Conservation (phyloP, 1,140 invertebrate genomes). For the Megalonaias nervosa region DNA sequence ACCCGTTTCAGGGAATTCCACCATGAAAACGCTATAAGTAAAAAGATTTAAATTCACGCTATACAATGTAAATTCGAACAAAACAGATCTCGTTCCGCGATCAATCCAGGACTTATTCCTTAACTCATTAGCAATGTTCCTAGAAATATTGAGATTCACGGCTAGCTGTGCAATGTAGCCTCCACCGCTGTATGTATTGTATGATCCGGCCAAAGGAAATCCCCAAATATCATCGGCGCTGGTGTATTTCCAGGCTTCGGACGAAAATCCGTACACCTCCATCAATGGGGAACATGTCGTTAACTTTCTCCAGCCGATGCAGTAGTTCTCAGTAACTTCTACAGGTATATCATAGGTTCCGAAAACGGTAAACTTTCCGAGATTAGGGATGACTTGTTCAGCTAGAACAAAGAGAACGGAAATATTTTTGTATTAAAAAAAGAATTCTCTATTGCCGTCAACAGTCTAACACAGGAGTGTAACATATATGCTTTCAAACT, state of each 20-base stretch:
- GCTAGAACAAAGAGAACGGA: too few relatives aligned
- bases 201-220: slow-evolving; percentile 46
- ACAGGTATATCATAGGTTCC: slow-evolving; percentile 23
- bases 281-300: slow-evolving; percentile 37
- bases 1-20: slow-evolving; percentile 74
- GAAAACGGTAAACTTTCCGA: too few relatives aligned
- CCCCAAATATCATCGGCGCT: slow-evolving; percentile 47
- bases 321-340: slow-evolving; percentile 45
- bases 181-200: slow-evolving; percentile 50
- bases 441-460: too few relatives aligned
- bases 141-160: slow-evolving; percentile 48
- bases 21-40: slow-evolving; percentile 46
- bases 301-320: slow-evolving; percentile 42
- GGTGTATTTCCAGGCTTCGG: slow-evolving; percentile 49
- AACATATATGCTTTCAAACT: too few relatives aligned
- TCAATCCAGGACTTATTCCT: slow-evolving; percentile 73
- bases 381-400: too few relatives aligned
- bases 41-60: slow-evolving; percentile 69
- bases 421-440: too few relatives aligned
- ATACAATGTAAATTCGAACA: slow-evolving; percentile 75
- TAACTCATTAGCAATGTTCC: slow-evolving; percentile 61
- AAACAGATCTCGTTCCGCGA: slow-evolving; percentile 72
- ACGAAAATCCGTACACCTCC: slow-evolving; percentile 35
- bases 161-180: slow-evolving; percentile 55
- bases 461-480: too few relatives aligned